Conservation (phyloP, 2,888 invertebrate species). For the Gnatocerus cornutus region DNA sequence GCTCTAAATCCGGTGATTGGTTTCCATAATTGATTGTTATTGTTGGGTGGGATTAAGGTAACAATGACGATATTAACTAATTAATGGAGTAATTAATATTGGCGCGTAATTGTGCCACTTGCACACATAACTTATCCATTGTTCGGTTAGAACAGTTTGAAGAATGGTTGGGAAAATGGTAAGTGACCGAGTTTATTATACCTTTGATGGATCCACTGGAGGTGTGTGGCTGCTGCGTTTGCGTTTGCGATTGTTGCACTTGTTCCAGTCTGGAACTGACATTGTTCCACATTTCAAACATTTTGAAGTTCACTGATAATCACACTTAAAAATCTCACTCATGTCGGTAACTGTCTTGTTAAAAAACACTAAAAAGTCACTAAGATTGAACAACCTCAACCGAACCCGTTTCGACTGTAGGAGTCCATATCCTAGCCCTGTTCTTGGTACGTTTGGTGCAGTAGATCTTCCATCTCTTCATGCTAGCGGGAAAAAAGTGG, state of each 20-base stretch:
- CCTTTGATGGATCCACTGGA: conserved; percentile 90
- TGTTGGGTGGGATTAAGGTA: conserved; percentile 25
- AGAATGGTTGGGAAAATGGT: too few species aligned
- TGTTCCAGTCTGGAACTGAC: conserved; percentile 84
- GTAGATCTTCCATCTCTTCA: conserved; percentile 71
- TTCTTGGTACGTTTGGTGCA: conserved; percentile 71
- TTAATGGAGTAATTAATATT: conserved; percentile 31
- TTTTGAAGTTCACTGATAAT: conserved; percentile 69
- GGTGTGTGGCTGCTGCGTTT: conserved; percentile 82
- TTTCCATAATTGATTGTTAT: conserved; percentile 36
- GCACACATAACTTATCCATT: conserved; percentile 32
- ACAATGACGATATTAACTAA: conserved; percentile 21
- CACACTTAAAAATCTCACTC: conserved; percentile 39
- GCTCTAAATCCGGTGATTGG: conserved; percentile 29
- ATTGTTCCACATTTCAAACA: conserved; percentile 90
- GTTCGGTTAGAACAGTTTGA: conserved; percentile 30
- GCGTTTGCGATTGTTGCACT: conserved; percentile 77
- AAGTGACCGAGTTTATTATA: conserved; percentile 65
- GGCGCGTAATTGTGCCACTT: conserved; percentile 22
- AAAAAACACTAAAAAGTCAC: conserved; percentile 40
- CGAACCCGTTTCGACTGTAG: conserved; percentile 60
- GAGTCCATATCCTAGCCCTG: conserved; percentile 65
- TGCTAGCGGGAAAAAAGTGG: conserved; percentile 59
- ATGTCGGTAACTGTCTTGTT: conserved; percentile 48
- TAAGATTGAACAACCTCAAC: conserved; percentile 51